Evolutionary conservation across 2,888 invertebrate species (phyloP).

Genomic region (Calameuta filiformis): DNA sequence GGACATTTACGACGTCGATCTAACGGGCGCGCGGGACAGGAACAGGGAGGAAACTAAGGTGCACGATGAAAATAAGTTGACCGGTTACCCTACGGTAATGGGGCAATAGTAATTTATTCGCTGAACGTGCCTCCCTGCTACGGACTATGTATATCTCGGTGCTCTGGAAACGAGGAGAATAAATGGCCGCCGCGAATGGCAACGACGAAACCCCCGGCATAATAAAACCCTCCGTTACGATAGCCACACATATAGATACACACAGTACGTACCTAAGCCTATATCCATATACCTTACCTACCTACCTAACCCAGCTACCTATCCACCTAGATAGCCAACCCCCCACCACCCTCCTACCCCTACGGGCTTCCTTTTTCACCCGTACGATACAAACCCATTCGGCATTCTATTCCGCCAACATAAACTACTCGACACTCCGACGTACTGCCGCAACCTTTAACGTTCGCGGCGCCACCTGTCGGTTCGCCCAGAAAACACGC

Average conservation of each 20-base stretch:
- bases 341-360: too few relatives aligned
- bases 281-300: neutral
- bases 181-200: neutral
- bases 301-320: neutral
- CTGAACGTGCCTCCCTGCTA: neutral
- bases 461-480: neutral
- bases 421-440: neutral
- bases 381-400: too few relatives aligned
- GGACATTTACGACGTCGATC: neutral
- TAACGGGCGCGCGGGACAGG: neutral
- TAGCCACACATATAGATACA: neutral
- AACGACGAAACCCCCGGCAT: neutral
- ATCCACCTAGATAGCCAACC: neutral
- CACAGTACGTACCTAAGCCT: neutral
- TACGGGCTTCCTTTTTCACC: too few relatives aligned
- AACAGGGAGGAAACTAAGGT: too few relatives aligned
- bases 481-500: neutral
- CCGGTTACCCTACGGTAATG: neutral
- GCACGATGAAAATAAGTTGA: neutral
- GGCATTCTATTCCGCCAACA: neutral
- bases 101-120: neutral
- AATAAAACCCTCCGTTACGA: neutral
- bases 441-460: neutral
- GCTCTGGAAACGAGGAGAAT: neutral
- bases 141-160: neutral